Evolutionary conservation across 2,113 vertebrate genomes (phyloP), one percentile per base, ranked within the genome.

Genomic region (Salvator merianae): DNA sequence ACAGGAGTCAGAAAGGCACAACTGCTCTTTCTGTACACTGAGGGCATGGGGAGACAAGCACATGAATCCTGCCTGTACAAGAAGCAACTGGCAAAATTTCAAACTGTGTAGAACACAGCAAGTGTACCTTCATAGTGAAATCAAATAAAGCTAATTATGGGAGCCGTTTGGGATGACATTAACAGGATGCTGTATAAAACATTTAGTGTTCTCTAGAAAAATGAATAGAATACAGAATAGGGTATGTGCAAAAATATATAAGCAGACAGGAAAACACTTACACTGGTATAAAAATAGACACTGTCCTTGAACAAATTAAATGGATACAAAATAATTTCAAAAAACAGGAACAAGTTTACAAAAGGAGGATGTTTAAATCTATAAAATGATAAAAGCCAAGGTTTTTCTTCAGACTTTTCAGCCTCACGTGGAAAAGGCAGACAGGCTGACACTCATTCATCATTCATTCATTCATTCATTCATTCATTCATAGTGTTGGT

Each of bases 221-320:
- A 90, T 84, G 93, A 91, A 83, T 68, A 91, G 86, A 91, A 79
- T 90, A 91, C 88, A 75, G 36, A 85, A 86, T 77, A 89, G 90
- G 32, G 55, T 86, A 87, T 85, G 63, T 89, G 90, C 94, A 93
- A 92, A 90, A 93, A 94, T 91, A 91, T 89, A 95, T 34, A 94
- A 92, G 93, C 20, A 28, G 38, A 13, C 28, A 30, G 26, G 63
- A 6, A 65, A 87, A 91, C 86, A 95, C 93, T 93, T 91, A 83
- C 86, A 86, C 93, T 88, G 84, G 94, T 97, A 97, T 93, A 96
- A 97, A 97, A 97, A 96, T 95, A 96, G 88, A 94, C 95, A 95
- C 93, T 90, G 94, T 95, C 94, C 90, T 94, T 63, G 30, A 79
- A 79, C 86, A 92, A 93, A 90, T 86, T 91, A 91, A 96, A 95